phyloP scores from a whole-genome alignment of 2,888 invertebrate genomes.

The Brachyptera risi region DNA sequence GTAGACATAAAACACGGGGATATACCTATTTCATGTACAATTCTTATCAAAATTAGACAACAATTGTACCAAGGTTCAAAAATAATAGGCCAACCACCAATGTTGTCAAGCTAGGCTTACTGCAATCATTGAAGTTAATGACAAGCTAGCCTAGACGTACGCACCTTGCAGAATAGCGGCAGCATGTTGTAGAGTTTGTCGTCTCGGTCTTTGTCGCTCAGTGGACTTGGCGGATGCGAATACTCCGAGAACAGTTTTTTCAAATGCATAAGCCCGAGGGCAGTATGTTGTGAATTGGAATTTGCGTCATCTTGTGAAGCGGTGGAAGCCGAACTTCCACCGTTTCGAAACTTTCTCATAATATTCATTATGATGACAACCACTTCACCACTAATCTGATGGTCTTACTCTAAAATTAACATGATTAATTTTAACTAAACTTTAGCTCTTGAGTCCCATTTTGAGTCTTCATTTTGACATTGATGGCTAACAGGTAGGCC shows the following conservation, averaged over 20 bases:
- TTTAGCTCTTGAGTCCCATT: background rate
- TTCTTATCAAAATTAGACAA: too few species aligned
- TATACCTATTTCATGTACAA: too few species aligned
- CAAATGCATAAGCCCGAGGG: slow-evolving; percentile 91
- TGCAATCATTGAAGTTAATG: background rate
- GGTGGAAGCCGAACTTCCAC: slow-evolving; percentile 49
- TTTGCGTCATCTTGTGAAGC: slow-evolving; percentile 58
- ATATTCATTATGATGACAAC: slow-evolving; percentile 92
- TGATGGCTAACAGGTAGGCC: background rate
- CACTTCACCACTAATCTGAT: too few species aligned
- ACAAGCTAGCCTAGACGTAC: background rate
- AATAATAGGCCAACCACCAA: background rate
- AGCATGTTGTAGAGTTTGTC: slow-evolving; percentile 96
- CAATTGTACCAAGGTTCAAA: too few species aligned
- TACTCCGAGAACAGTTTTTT: slow-evolving; percentile 95
- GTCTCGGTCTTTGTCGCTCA: slow-evolving; percentile 79
- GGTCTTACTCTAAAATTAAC: too few species aligned
- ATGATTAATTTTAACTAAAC: background rate
- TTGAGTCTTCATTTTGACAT: background rate
- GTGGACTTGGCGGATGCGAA: slow-evolving; percentile 78
- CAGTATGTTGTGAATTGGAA: slow-evolving; percentile 70
- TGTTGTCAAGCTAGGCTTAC: background rate
- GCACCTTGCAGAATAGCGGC: slow-evolving; percentile 94
- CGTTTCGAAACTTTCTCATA: slow-evolving; percentile 80
- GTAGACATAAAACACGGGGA: too few species aligned